Conservation (phyloP, 2,113 vertebrate species). For the Pachycephala philippinensis region DNA sequence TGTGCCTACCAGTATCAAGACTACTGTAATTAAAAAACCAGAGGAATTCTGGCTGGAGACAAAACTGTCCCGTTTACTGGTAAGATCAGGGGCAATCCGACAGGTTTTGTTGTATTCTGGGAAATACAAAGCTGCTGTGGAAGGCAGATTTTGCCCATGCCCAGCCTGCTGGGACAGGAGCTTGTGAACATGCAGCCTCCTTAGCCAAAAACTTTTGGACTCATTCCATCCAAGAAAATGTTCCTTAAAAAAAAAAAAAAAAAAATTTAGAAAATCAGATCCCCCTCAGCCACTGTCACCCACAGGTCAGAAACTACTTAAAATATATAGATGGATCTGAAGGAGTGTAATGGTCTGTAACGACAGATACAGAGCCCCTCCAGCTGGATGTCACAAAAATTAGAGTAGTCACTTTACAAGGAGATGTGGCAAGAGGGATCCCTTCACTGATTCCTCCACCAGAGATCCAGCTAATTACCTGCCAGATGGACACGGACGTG, state of each 20-base stretch:
- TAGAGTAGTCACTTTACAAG: neutral
- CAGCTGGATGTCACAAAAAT: constrained; percentile 32
- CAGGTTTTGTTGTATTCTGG: neutral
- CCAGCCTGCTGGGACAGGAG: neutral
- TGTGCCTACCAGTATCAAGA: neutral
- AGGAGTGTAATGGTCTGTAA: constrained; percentile 46
- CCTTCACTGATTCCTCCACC: neutral
- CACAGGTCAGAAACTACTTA: neutral
- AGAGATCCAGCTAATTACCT: neutral
- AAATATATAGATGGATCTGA: neutral
- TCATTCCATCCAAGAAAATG: neutral
- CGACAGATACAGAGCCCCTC: neutral
- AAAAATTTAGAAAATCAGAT: neutral
- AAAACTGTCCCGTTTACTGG: neutral
- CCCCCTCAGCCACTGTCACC: neutral
- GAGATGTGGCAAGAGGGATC: constrained; percentile 17
- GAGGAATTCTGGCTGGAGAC: neutral
- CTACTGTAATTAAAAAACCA: neutral
- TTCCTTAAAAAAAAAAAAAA: neutral
- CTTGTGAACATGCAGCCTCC: neutral
- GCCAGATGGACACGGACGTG: neutral
- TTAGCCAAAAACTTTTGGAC: neutral
- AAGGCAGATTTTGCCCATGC: neutral
- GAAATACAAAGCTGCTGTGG: neutral
- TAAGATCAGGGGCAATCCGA: neutral